phyloP scores from a whole-genome alignment of 2,113 vertebrate species.

The Syrmaticus mikado region DNA sequence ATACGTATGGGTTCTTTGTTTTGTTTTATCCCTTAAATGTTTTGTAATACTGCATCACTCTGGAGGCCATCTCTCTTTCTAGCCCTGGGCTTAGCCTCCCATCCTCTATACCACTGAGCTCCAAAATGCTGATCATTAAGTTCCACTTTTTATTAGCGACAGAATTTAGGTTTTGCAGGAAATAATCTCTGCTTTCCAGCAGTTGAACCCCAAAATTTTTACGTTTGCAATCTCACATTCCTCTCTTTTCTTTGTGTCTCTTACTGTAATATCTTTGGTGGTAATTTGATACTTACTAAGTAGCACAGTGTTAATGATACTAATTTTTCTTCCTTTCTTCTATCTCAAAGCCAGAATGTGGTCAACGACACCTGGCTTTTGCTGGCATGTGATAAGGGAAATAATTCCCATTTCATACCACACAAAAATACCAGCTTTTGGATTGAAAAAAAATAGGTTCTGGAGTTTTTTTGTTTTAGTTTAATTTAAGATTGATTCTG shows the following conservation, averaged over 20 bases:
- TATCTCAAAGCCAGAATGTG: not conserved
- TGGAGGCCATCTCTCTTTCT: not conserved
- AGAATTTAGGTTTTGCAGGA: not conserved
- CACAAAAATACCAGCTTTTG: not conserved
- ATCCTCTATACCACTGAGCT: not conserved
- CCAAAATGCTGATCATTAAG: not conserved
- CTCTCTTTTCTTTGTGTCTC: not conserved
- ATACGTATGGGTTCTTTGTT: not conserved
- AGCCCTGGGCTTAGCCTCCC: not conserved
- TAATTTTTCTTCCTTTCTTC: not conserved
- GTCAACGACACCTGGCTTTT: not conserved
- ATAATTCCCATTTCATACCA: not conserved
- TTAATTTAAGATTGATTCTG: not conserved
- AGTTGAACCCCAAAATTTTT: not conserved
- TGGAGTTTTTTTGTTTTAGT: not conserved
- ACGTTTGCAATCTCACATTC: not conserved
- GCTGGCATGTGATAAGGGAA: not conserved
- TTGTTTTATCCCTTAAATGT: not conserved
- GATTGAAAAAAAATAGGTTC: too few species aligned
- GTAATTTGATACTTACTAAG: not conserved
- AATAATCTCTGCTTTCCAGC: not conserved
- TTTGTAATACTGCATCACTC: not conserved
- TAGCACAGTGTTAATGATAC: not conserved
- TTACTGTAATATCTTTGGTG: not conserved
- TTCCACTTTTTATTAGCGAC: accelerated